Evolutionary conservation across 2,888 invertebrate species (phyloP).

Genomic region (Hymenopus coronatus): DNA sequence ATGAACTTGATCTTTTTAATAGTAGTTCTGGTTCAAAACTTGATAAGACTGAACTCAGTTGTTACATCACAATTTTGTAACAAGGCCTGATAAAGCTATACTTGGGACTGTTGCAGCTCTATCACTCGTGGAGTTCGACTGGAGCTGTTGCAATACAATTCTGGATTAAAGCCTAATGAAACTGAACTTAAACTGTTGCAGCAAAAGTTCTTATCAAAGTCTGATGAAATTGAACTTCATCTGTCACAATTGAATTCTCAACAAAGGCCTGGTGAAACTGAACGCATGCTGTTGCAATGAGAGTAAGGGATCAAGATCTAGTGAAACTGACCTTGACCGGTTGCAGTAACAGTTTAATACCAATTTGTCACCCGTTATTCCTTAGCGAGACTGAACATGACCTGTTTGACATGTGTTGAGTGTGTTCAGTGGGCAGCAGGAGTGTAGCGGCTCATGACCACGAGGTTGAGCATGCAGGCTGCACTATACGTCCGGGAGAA

Average conservation of each 20-base stretch:
- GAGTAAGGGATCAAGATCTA: background rate
- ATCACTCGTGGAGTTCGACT: background rate
- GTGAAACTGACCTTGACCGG: background rate
- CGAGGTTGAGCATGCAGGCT: conserved; percentile 74
- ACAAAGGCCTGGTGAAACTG: background rate
- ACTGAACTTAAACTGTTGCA: no score
- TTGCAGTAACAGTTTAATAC: background rate
- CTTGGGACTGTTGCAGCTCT: background rate
- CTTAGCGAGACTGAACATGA: background rate
- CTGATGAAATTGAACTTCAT: no score
- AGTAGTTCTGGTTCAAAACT: no score
- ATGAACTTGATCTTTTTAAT: background rate
- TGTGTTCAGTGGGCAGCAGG: background rate
- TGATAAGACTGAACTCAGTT: no score
- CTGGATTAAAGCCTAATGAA: background rate
- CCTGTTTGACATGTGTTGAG: background rate
- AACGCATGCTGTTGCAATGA: background rate
- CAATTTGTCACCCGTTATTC: background rate
- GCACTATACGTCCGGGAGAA: conserved; percentile 89
- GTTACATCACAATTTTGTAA: no score
- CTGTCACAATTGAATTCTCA: no score
- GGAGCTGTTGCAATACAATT: background rate
- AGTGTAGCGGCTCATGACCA: conserved; percentile 23
- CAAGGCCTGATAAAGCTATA: background rate
- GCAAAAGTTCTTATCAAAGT: no score